These are phyloP conservation scores for Fringilla coelebs DNA, from an alignment of 2,797 vertebrate species.

Conservation along the genomic window DNA sequence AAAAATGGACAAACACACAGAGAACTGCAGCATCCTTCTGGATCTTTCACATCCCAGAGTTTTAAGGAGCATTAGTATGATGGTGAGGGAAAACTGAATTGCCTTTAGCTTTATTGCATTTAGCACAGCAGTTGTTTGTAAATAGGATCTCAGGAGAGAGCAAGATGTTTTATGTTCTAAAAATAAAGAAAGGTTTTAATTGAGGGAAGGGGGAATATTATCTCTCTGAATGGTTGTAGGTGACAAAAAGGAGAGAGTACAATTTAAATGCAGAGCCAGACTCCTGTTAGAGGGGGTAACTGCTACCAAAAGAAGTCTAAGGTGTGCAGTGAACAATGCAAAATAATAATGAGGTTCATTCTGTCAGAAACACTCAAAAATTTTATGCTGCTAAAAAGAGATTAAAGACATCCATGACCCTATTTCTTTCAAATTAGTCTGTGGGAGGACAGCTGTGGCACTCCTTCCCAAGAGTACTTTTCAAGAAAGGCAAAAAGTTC, in stretches of 20 bases:
- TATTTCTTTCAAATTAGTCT: background rate
- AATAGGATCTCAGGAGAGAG: background rate
- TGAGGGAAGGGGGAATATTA: background rate
- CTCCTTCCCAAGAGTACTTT: background rate
- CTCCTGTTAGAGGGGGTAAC: background rate
- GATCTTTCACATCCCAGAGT: background rate
- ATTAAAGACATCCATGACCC: fast-evolving
- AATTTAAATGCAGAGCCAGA: background rate
- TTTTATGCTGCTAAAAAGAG: background rate
- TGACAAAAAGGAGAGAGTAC: background rate
- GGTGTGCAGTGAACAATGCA: background rate
- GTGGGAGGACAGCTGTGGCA: background rate
- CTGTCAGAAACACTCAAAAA: background rate
- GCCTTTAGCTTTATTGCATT: background rate
- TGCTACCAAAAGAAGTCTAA: background rate
- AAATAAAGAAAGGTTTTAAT: background rate
- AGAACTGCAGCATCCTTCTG: background rate
- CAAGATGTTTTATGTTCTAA: background rate
- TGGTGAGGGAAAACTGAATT: background rate
- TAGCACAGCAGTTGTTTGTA: background rate
- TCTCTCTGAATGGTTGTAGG: background rate
- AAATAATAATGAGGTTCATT: background rate
- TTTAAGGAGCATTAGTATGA: background rate
- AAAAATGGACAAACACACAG: background rate
- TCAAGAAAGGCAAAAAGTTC: background rate